Evolutionary conservation across 1,140 invertebrate genomes (phyloP).

Genomic region (Euborellia annulipes): DNA sequence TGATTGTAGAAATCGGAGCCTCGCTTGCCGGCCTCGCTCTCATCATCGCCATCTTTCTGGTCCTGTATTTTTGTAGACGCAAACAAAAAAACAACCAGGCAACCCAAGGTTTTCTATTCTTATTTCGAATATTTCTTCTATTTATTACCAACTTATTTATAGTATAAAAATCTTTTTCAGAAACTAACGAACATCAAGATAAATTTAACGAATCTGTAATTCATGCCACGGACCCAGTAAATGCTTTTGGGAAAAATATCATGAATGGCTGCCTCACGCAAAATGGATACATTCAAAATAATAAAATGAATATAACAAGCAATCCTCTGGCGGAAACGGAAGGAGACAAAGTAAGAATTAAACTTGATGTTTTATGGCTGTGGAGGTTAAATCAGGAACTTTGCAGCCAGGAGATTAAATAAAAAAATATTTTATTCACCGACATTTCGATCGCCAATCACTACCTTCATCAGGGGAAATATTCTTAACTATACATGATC

Average conservation of each 20-base stretch:
- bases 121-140: no score
- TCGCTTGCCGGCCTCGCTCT: constrained; percentile 32
- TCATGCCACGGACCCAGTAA: constrained; percentile 9
- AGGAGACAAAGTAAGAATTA: constrained; percentile 31
- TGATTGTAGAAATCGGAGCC: constrained; percentile 40
- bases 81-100: constrained; percentile 25
- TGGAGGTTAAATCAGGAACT: no score
- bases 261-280: constrained; percentile 36
- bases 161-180: constrained; percentile 1
- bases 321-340: constrained; percentile 49
- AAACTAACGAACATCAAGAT: neutral
- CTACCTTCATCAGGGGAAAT: no score
- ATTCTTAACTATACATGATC: no score
- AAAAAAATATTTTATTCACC: no score
- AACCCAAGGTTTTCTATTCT: constrained; percentile 27
- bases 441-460: no score
- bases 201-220: constrained; percentile 5
- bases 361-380: neutral
- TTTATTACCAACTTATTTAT: no score
- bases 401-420: no score
- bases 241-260: constrained; percentile 4
- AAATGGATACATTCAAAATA: constrained; percentile 19
- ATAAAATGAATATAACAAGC: constrained; percentile 49
- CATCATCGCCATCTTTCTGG: constrained; percentile 27
- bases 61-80: constrained; percentile 33